Evolutionary conservation across 2,113 vertebrate genomes (phyloP).

Genomic region (Talpa occidentalis): DNA sequence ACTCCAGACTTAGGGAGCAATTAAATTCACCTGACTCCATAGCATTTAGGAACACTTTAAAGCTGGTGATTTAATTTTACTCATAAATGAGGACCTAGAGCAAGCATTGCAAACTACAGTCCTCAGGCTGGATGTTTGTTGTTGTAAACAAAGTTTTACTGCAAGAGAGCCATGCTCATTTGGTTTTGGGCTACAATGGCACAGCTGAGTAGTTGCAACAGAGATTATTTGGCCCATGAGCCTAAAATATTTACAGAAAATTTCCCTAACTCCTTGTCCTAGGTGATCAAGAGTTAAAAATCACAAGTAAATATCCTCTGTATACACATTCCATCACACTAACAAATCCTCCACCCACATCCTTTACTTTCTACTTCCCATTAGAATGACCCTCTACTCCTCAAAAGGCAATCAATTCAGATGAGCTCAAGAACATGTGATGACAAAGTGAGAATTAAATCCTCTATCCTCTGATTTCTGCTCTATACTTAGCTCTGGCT

Average conservation of each 20-base stretch:
- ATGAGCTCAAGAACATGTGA: neutral
- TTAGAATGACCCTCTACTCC: neutral
- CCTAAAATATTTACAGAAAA: neutral
- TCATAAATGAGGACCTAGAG: neutral
- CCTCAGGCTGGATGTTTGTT: neutral
- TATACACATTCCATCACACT: neutral
- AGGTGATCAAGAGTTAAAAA: neutral
- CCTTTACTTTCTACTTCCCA: neutral
- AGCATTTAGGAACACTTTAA: neutral
- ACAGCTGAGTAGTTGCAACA: neutral
- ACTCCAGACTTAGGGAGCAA: neutral
- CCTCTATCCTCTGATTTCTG: neutral
- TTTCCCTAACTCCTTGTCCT: neutral
- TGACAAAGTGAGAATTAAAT: neutral
- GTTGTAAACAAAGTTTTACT: neutral
- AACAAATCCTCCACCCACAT: neutral
- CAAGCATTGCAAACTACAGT: neutral
- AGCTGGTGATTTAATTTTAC: neutral
- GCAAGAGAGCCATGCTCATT: neutral
- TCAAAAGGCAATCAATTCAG: neutral
- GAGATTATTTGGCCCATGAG: neutral
- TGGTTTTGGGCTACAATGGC: neutral
- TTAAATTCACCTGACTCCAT: neutral
- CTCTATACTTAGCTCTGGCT: neutral
- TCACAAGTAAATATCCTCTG: neutral